phyloP scores from a whole-genome alignment of 2,113 vertebrate species.

The Engystomops pustulosus region DNA sequence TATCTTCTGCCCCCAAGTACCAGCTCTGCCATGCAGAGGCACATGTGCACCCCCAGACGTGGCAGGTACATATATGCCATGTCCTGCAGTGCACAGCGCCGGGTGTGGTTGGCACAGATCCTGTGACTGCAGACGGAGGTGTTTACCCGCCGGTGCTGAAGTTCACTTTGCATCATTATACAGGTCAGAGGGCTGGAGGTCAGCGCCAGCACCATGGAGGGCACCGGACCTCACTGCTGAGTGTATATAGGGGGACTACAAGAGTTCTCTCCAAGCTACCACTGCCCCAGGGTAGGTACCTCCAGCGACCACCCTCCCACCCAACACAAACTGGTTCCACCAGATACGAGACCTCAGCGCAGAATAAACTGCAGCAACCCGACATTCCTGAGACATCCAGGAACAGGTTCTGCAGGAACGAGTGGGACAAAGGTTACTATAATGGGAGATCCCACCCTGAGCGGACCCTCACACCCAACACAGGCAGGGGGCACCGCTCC shows the following conservation, averaged over 20 bases:
- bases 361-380: not conserved
- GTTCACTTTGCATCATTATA: not conserved
- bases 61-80: no score
- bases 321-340: not conserved
- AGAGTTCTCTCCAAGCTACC: no score
- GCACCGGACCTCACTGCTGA: no score
- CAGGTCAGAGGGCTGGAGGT: no score
- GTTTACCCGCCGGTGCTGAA: not conserved
- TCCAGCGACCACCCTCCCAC: not conserved
- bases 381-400: not conserved
- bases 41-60: no score
- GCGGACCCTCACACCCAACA: no score
- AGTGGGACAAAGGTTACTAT: conserved; percentile 11
- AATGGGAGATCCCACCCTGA: not conserved
- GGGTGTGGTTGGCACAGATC: not conserved
- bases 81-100: not conserved
- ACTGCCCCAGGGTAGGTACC: not conserved
- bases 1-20: no score
- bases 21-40: no score
- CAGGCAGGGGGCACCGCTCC: no score
- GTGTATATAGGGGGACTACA: no score
- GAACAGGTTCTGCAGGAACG: not conserved
- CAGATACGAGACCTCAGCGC: not conserved
- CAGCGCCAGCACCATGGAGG: no score
- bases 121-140: not conserved